Percentiles rank a stretch among this genome's conserved stretches.
Evolutionary conservation across 2,797 vertebrate species (phyloP).

Genomic region (Threskiornis aethiopicus): DNA sequence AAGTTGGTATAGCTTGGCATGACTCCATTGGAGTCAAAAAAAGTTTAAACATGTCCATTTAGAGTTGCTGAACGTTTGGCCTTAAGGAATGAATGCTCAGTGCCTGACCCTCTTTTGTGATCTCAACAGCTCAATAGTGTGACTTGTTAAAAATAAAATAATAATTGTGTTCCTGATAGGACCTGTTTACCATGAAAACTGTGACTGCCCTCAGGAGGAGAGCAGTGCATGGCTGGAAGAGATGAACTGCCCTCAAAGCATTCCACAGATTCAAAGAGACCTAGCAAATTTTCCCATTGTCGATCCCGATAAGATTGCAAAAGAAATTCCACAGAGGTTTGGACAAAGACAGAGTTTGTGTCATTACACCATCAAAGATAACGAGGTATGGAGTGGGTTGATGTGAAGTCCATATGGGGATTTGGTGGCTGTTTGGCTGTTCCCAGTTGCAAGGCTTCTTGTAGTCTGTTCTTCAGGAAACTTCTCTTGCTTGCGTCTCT

Average conservation of each 20-base stretch:
- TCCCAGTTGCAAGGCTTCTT: not conserved
- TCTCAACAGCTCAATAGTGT: not conserved
- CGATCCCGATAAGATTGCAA: slow-evolving; percentile 87
- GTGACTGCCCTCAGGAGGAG: slow-evolving; percentile 87
- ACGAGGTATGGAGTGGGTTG: slow-evolving; percentile 81
- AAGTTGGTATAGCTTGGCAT: not conserved
- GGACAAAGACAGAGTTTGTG: slow-evolving; percentile 94
- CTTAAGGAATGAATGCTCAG: not conserved
- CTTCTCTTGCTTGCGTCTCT: not conserved
- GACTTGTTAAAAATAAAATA: not conserved
- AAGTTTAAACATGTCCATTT: fast-evolving
- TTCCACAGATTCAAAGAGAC: slow-evolving; percentile 90
- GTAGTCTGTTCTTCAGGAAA: not conserved
- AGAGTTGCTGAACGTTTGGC: not conserved
- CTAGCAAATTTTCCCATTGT: slow-evolving; percentile 81
- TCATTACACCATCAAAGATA: slow-evolving; percentile 95
- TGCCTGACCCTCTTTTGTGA: not conserved
- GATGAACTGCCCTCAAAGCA: slow-evolving; percentile 88
- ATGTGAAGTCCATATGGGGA: not conserved
- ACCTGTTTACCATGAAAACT: slow-evolving; percentile 91
- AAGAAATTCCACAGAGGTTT: slow-evolving; percentile 90
- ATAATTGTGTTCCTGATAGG: slow-evolving; percentile 74
- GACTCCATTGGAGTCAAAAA: not conserved
- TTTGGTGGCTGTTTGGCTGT: not conserved
- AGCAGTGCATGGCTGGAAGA: slow-evolving; percentile 81